Evolutionary conservation across 1,140 invertebrate genomes (phyloP), one percentile per base, ranked within the genome.

Genomic region (Matsumurasca onukii): DNA sequence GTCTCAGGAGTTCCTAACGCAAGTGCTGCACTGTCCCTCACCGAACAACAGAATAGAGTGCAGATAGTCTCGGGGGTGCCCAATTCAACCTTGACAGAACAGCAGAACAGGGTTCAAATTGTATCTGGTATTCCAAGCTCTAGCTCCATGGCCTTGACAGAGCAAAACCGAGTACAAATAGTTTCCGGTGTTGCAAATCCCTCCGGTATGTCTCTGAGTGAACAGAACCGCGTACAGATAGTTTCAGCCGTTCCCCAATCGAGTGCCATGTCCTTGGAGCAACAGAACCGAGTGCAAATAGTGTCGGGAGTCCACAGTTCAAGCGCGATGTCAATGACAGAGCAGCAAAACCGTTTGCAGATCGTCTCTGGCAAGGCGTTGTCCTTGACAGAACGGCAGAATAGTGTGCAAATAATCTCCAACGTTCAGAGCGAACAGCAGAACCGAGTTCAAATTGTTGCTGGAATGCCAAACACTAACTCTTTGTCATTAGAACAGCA

Each of bases 51-150:
- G 30, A 73, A 73, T 39, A 29, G 70, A 31, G 61, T 71, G 15
- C 69, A 70, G 49, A 70, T 73, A 15, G 62, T 73, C 2, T 73
- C 72, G 1, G 66, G 69, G 17, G 69, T 73, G 49, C 72, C 67
- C 20, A 66, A 39, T 31, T 63, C 65, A 34, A 71, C 68, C 24
- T 39, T 71, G 13, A 57, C 63, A 2, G 69, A 70, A 30, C 55
- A 72, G 61, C 71, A 72, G 24, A 72, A 72, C 31, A 20, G 63
- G 31, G 68, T 72, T 27, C 66, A 71, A 45, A 73, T 73, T 27
- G 67, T 73, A 48, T 73, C 72, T 27, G 72, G 72, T 20, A 65
- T 70, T 31, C 69, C 68, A 30, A 71, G 69, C 57, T 52, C 71
- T 3, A 30, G 34, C 22, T 66, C 67, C n/a, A 39, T 73, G 29